Conservation (phyloP, 2,888 invertebrate genomes). For the Synergus itoensis region DNA sequence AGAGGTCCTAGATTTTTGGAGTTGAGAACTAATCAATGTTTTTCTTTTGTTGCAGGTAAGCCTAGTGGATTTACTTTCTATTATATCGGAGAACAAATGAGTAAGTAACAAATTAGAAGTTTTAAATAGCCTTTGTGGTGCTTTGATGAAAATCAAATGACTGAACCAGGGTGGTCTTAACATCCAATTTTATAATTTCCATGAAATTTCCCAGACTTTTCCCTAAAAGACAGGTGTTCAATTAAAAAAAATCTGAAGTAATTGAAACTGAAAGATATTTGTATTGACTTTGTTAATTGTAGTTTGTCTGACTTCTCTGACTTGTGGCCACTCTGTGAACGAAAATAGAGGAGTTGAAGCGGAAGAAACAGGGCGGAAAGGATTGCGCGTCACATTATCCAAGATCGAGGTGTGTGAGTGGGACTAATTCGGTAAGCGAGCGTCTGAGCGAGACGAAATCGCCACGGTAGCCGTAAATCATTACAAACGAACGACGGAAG, state of each 20-base stretch:
- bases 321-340: neutral
- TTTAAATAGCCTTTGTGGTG: neutral
- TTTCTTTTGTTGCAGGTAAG: constrained; percentile 3
- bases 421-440: constrained; percentile 63
- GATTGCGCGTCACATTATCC: constrained; percentile 48
- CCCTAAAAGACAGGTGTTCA: too few relatives aligned
- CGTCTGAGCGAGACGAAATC: constrained; percentile 64
- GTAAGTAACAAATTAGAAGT: neutral
- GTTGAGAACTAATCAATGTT: neutral
- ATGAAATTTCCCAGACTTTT: too few relatives aligned
- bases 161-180: too few relatives aligned
- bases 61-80: neutral
- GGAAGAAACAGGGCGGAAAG: constrained; percentile 28
- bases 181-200: too few relatives aligned
- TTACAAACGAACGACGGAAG: constrained; percentile 53
- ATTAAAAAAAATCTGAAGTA: too few relatives aligned
- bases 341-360: neutral
- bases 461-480: constrained; percentile 62
- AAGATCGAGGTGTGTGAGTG: constrained; percentile 54
- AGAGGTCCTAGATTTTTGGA: neutral
- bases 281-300: too few relatives aligned
- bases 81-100: neutral
- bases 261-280: too few relatives aligned
- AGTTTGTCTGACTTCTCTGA: too few relatives aligned
- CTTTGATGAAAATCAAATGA: too few relatives aligned